Evolutionary conservation across 2,113 vertebrate species (phyloP).

Genomic region (Rhabdornis inornatus): DNA sequence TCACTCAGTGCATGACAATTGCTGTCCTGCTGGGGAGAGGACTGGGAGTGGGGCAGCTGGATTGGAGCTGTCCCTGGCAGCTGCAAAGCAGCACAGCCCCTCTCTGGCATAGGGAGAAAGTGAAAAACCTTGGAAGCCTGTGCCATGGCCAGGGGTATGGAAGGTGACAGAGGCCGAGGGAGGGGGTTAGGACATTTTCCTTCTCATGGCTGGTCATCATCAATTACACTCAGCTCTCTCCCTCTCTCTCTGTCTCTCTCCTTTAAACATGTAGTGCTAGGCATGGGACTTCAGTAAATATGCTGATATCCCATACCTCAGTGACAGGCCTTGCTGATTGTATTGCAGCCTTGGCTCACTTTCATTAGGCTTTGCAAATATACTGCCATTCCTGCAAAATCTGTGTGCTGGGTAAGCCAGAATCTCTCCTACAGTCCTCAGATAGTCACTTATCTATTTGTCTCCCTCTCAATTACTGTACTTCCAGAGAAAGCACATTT

Average conservation of each 20-base stretch:
- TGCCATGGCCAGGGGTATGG: fast-evolving
- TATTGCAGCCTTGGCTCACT: background rate
- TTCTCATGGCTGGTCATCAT: background rate
- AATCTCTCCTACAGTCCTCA: background rate
- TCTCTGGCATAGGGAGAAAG: background rate
- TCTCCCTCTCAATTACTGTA: conserved; percentile 8
- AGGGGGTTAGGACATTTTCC: background rate
- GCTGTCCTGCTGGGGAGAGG: background rate
- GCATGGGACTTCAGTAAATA: background rate
- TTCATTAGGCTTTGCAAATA: conserved; percentile 28
- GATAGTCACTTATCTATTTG: conserved; percentile 4
- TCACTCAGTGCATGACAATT: fast-evolving
- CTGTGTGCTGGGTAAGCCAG: background rate
- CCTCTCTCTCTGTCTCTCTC: background rate
- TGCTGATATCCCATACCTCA: background rate
- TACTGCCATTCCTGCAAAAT: background rate
- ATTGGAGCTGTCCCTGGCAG: background rate
- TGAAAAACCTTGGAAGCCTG: background rate
- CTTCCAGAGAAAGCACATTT: background rate
- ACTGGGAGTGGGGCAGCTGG: background rate
- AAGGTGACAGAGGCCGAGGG: background rate
- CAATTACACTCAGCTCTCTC: background rate
- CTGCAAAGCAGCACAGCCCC: background rate
- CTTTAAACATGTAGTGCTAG: background rate
- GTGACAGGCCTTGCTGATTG: background rate